Evolutionary conservation across 2,113 vertebrate species (phyloP), one percentile per base, ranked within the genome.

Genomic region (Ploceus nigricollis): DNA sequence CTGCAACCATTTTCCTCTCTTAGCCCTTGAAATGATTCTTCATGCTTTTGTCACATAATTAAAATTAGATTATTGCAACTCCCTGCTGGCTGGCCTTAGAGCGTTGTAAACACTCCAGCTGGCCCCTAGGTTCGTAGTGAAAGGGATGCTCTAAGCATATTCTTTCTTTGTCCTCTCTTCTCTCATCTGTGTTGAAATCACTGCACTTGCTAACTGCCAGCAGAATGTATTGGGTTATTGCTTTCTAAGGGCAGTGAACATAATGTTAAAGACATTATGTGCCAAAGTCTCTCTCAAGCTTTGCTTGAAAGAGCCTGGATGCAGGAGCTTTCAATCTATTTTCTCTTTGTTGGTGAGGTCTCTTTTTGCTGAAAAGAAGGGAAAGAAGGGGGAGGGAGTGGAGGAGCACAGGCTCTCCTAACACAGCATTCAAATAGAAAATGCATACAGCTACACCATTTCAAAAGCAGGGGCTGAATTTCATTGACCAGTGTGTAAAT

Each of bases 21-120:
- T 97, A 97, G 97, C 96, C 95, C 96, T 98, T 98, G 97, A 98
- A 98, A 97, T 97, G 97, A 97, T 97, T 97, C 97, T 98, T 97
- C 97, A 97, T 97, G 97, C 97, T 97, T 98, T 98, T 98, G 98
- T 98, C 97, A 98, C 97, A 97, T 98, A 98, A 98, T 98, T 98
- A 98, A 98, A 98, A 98, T 98, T 98, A 98, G 97, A 98, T 98
- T 97, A 98, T 96, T 98, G 97, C 96, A 97, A 92, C 94, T 98
- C 97, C 95, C 97, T 95, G 98, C 97, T 95, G 97, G 97, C 96
- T 60, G 79, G 97, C 92, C 97, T 97, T 96, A 94, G 94, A 95
- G 95, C 96, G 96, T 97, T 97, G 96, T 97, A 97, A 97, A 96
- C 94, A 94, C 94, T 98, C 97, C 98, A 98, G 97, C 97, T 98